Conservation (phyloP, 2,113 vertebrate species). For the Hyperopisus bebe region DNA sequence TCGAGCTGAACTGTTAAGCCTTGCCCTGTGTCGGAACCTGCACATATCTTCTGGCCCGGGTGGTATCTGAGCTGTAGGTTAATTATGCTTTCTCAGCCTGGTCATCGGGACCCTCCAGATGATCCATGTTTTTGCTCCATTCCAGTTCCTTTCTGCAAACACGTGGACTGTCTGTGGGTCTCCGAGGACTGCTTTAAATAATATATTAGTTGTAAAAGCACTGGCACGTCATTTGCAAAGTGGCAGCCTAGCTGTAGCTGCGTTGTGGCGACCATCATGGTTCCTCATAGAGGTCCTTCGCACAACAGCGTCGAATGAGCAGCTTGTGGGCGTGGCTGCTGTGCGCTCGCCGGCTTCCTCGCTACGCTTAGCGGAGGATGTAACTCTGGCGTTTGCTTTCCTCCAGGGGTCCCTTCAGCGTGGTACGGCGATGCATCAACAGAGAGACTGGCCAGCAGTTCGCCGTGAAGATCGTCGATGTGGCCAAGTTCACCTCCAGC, state of each 20-base stretch:
- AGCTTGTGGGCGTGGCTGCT: neutral
- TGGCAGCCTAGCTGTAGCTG: neutral
- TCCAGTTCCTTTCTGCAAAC: no score
- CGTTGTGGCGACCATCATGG: neutral
- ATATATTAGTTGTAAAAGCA: neutral
- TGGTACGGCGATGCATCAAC: slow-evolving; percentile 97
- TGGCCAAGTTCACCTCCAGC: slow-evolving; percentile 99
- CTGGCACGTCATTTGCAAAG: neutral
- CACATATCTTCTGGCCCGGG: neutral
- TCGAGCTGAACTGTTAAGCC: neutral
- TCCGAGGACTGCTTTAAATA: neutral
- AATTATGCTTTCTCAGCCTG: no score
- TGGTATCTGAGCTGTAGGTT: neutral
- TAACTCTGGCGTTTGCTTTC: slow-evolving; percentile 26
- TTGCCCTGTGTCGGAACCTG: neutral
- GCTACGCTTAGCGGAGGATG: neutral
- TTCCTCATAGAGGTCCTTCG: neutral
- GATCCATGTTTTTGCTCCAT: no score
- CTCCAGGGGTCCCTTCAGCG: slow-evolving; percentile 93
- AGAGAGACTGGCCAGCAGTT: slow-evolving; percentile 97
- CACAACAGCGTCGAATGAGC: neutral
- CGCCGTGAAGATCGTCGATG: slow-evolving; percentile 97
- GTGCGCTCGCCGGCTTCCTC: neutral
- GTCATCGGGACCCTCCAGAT: no score
- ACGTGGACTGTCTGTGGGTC: neutral